Conservation (phyloP, 2,888 invertebrate genomes). For the Drosophila ochracea region DNA sequence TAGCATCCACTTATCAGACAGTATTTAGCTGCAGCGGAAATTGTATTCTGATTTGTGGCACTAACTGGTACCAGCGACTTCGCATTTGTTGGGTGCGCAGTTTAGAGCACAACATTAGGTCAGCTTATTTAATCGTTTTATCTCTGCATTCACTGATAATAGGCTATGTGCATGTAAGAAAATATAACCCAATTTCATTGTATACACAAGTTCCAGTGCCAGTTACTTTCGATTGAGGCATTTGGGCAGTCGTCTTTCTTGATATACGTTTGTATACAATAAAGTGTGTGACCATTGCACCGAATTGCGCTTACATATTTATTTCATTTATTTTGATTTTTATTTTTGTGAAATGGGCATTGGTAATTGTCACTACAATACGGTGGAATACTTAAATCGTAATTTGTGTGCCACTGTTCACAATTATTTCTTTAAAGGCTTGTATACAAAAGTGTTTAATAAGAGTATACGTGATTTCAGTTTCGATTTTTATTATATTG, state of each 20-base stretch:
- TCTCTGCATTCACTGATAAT: conserved; percentile 42
- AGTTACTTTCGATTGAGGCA: conserved; percentile 2
- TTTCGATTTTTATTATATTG: conserved; percentile 1
- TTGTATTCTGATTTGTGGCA: conserved; percentile 8
- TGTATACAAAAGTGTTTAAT: neutral
- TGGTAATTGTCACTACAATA: neutral
- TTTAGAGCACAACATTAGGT: conserved; percentile 3
- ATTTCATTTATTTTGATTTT: conserved; percentile 4
- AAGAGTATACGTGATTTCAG: neutral
- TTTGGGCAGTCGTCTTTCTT: conserved; percentile 2
- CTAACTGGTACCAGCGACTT: conserved; percentile 6
- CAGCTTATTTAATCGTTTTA: conserved; percentile 17
- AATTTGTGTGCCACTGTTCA: neutral
- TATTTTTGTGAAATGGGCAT: neutral
- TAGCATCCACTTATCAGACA: conserved; percentile 22
- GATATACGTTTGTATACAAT: neutral
- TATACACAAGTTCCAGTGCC: neutral
- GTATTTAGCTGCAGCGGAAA: conserved; percentile 45
- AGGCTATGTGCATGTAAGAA: conserved; percentile 5
- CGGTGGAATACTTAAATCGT: conserved; percentile 2
- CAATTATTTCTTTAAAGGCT: neutral
- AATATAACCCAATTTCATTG: neutral
- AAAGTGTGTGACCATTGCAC: conserved; percentile 40
- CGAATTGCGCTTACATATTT: conserved; percentile 2
- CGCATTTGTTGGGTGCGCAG: conserved; percentile 15